phyloP scores from a whole-genome alignment of 2,113 vertebrate species.

The Gavialis gangeticus region DNA sequence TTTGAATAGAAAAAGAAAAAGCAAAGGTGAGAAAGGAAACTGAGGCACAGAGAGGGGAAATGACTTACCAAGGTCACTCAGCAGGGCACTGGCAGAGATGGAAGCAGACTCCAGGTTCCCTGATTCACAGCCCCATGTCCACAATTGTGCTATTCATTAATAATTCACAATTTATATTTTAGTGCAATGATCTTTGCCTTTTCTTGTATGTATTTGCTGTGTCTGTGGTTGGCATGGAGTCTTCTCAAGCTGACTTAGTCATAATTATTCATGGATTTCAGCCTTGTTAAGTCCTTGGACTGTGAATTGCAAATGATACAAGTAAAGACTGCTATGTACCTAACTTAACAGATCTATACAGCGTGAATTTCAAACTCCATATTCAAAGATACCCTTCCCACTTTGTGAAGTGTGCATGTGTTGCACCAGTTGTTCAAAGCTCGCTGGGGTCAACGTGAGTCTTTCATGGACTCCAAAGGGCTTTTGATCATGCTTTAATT shows the following conservation, averaged over 20 bases:
- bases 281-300: neutral
- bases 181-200: neutral
- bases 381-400: neutral
- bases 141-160: neutral
- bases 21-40: neutral
- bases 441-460: neutral
- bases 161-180: neutral
- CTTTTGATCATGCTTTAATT: neutral
- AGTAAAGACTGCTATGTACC: neutral
- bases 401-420: neutral
- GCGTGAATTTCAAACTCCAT: neutral
- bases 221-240: neutral
- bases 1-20: neutral
- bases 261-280: neutral
- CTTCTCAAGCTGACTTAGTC: neutral
- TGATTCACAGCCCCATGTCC: neutral
- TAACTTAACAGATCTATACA: neutral
- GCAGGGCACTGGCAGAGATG: neutral
- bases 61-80: neutral
- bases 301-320: neutral
- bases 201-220: neutral
- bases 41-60: neutral
- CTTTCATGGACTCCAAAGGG: neutral
- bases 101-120: neutral
- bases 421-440: neutral